Evolutionary conservation across 2,888 invertebrate species (phyloP), one percentile per base, ranked within the genome.

Genomic region (Dromius quadrimaculatus): DNA sequence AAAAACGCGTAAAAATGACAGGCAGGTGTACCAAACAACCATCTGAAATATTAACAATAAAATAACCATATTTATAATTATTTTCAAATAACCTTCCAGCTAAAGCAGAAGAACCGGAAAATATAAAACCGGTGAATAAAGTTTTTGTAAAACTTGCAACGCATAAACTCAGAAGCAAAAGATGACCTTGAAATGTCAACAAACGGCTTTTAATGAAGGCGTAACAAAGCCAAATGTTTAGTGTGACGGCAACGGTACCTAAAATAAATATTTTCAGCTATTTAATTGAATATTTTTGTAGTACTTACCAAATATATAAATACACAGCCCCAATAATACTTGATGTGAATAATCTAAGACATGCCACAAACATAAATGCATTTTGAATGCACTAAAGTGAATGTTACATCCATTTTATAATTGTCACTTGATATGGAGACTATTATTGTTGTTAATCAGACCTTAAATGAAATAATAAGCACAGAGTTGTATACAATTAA

Each of bases 1-100:
- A 86, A 79, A 79, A 86, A 87, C 71, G 85, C 87, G 75, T 84
- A 86, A 64, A 86, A 78, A 76, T 86, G 85, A 78, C 87, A 87
- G 78, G 85, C 84, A 69, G 83, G 80, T 71, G 83, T 77, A 41
- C 86, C 85, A 76, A 86, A 87, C 57, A 87, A 76, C 87, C 87
- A 87, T 83, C 87, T 87, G 79, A 72, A 83, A 68, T 41, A n/a
- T 41, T 6, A 32, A 6, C 32, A n/a, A 32, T 59, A 19, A 36
- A 36, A 5, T 19, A 34, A 38, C 3, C 15, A 47, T 0, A 22
- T 28, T 28, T 28, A 41, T n/a, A 62, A 41, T 20, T 32, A 32
- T 15, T 9, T 59, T 5, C n/a, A 36, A 59, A 71, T 63, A 70
- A 86, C 87, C 85, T 84, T 79, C 84, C 85, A 71, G 83, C 84